Evolutionary conservation across 2,113 vertebrate species (phyloP).

Genomic region (Callionymus lyra): DNA sequence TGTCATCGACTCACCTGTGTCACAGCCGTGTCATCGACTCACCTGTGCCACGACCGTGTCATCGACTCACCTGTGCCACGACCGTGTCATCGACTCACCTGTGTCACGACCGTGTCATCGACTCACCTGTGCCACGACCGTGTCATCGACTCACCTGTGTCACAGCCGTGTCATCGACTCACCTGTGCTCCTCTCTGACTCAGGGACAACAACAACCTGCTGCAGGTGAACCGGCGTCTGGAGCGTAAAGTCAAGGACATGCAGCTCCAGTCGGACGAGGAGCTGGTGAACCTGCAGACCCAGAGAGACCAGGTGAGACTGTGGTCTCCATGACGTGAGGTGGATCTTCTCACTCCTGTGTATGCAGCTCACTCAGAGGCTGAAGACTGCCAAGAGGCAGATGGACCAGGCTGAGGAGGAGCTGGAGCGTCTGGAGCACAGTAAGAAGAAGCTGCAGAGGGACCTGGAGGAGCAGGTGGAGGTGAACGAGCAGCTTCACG

Average conservation of each 20-base stretch:
- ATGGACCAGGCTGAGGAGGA: conserved; percentile 93
- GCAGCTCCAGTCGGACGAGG: conserved; percentile 86
- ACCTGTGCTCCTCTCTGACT: conserved; percentile 1
- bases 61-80: no score
- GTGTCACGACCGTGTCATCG: no score
- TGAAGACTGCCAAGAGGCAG: conserved; percentile 91
- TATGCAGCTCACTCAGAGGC: conserved; percentile 80
- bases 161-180: no score
- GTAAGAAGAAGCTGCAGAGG: conserved; percentile 88
- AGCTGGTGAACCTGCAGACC: conserved; percentile 78
- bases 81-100: no score
- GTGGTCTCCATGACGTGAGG: neutral
- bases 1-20: no score
- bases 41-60: no score
- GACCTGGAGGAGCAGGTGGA: conserved; percentile 91
- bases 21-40: no score
- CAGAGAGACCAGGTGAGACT: conserved; percentile 81
- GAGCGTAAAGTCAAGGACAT: conserved; percentile 93
- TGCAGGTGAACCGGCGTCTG: conserved; percentile 83
- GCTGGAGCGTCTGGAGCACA: conserved; percentile 85
- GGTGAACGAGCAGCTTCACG: conserved; percentile 80
- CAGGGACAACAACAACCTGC: conserved; percentile 83
- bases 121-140: no score
- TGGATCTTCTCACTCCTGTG: conserved; percentile 6
- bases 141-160: no score